Percentiles rank a stretch among this genome's conserved stretches.
These are phyloP conservation scores for Xiphorhynchus elegans DNA, from an alignment of 2,113 vertebrate species.

Conservation along the genomic window DNA sequence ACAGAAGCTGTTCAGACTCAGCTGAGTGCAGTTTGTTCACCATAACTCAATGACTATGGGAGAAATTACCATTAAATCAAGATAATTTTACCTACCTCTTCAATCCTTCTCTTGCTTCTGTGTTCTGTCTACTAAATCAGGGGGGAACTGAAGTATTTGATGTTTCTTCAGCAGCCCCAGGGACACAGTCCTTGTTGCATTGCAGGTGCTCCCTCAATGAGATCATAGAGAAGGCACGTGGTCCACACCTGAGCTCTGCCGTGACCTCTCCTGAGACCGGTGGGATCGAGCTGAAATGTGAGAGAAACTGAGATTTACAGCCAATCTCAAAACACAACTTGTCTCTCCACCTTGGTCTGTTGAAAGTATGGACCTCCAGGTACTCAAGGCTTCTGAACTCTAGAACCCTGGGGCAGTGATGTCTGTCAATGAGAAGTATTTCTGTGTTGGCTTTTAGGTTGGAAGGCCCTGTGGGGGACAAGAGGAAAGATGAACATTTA, in stretches of 20 bases:
- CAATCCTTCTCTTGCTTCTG: not conserved
- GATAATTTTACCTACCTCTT: not conserved
- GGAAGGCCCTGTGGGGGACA: not conserved
- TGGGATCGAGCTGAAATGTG: not conserved
- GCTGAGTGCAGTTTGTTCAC: not conserved
- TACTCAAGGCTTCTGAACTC: not conserved
- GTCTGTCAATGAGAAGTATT: not conserved
- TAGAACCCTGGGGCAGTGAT: not conserved
- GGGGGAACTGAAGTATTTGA: not conserved
- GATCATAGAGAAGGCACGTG: not conserved
- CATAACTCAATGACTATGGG: not conserved
- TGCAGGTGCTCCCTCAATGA: not conserved
- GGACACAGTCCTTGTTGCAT: not conserved
- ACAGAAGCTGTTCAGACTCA: not conserved
- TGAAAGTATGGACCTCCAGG: not conserved
- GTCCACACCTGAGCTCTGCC: not conserved
- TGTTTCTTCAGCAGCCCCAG: not conserved
- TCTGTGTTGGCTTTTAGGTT: not conserved
- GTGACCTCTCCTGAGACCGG: not conserved
- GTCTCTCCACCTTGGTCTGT: not conserved
- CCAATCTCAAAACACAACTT: not conserved
- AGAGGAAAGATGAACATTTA: not conserved
- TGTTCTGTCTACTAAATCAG: not conserved
- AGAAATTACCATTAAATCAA: not conserved
- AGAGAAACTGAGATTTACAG: not conserved